Evolutionary conservation across 1,140 invertebrate genomes (phyloP).

Genomic region (Tetraneura akinire): DNA sequence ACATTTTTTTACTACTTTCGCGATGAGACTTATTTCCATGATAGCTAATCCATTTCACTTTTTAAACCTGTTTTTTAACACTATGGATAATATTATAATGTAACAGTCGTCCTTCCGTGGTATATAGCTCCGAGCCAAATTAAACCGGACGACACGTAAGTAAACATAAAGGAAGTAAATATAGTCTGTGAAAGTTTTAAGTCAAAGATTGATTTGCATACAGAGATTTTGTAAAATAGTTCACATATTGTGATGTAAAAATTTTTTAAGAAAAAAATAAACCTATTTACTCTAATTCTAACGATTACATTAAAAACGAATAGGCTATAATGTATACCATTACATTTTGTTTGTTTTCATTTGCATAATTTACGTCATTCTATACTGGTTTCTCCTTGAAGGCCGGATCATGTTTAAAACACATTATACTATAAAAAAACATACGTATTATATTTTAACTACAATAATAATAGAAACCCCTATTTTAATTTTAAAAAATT

Average conservation of each 20-base stretch:
- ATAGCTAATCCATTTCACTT: constrained; percentile 45
- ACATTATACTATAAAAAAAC: neutral
- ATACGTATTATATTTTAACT: neutral
- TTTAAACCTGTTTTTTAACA: constrained; percentile 46
- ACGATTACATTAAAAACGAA: neutral
- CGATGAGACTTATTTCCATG: constrained; percentile 32
- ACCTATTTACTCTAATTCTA: neutral
- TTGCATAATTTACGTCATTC: constrained; percentile 24
- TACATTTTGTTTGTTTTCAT: constrained; percentile 32
- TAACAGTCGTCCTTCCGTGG: constrained; percentile 26
- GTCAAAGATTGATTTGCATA: constrained; percentile 37
- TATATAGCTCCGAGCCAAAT: constrained; percentile 12
- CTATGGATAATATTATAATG: constrained; percentile 31
- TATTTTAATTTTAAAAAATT: too few relatives aligned
- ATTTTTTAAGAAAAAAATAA: neutral
- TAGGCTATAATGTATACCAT: neutral
- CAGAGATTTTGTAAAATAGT: constrained; percentile 15
- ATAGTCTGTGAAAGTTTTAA: constrained; percentile 35
- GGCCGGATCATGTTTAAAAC: neutral
- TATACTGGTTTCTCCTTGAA: constrained; percentile 20
- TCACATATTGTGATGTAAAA: constrained; percentile 22
- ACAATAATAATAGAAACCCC: neutral
- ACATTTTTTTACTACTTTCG: constrained; percentile 36
- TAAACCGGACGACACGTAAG: constrained; percentile 31
- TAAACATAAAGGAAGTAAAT: constrained; percentile 39